A percentile compares a stretch with the other conserved stretches of the same genome.
Conservation (phyloP, 2,888 invertebrate species). For the Erynnis tages region DNA sequence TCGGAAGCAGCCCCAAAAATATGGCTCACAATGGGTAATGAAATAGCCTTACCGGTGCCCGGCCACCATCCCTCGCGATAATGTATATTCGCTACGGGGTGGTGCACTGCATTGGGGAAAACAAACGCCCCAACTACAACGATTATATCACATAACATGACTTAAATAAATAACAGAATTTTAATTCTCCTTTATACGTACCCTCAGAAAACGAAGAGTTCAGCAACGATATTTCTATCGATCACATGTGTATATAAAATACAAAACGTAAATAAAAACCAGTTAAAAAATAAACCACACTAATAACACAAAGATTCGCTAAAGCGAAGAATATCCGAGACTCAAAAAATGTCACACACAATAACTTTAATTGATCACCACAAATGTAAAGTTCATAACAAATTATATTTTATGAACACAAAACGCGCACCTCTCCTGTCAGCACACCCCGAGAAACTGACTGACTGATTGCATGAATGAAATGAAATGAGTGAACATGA, state of each 20-base stretch:
- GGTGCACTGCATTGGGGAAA: conserved; percentile 45
- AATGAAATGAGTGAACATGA: conserved; percentile 43
- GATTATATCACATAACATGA: conserved; percentile 8
- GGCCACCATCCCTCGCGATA: conserved; percentile 60
- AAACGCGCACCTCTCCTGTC: conserved; percentile 38
- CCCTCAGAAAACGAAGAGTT: conserved; percentile 53
- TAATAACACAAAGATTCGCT: conserved; percentile 9
- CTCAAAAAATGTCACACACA: conserved; percentile 19
- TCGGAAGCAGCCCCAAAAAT: conserved; percentile 43
- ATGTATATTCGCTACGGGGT: conserved; percentile 47
- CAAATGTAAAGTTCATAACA: conserved; percentile 45
- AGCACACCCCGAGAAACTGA: conserved; percentile 45
- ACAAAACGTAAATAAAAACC: conserved; percentile 44
- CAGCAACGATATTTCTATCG: conserved; percentile 53
- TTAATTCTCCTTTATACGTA: conserved; percentile 67
- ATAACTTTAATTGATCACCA: conserved; percentile 33
- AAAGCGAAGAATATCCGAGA: background rate
- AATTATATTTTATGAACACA: conserved; percentile 37
- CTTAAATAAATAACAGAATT: conserved; percentile 21
- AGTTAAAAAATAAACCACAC: conserved; percentile 28
- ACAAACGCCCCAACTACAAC: conserved; percentile 35
- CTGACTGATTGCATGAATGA: conserved; percentile 36
- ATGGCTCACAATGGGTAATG: conserved; percentile 55
- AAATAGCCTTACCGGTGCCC: conserved; percentile 48
- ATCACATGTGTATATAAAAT: conserved; percentile 64